Evolutionary conservation across 2,888 invertebrate genomes (phyloP).

Genomic region (Ormyrus rosae): DNA sequence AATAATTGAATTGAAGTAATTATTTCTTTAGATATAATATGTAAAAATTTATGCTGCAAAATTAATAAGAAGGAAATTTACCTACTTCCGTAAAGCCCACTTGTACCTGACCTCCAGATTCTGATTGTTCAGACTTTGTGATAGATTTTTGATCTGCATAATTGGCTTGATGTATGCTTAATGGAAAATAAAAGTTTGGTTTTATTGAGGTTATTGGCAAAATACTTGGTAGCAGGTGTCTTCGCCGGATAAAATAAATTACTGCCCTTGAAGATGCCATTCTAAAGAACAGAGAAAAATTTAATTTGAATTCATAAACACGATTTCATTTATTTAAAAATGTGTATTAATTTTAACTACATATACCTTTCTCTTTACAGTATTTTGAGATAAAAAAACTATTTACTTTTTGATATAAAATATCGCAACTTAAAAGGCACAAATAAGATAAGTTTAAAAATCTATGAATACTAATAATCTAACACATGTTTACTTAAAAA

Average conservation of each 20-base stretch:
- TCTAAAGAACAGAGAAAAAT: slow-evolving; percentile 18
- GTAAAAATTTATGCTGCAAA: slow-evolving; percentile 11
- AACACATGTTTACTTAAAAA: too few relatives aligned
- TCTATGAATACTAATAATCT: too few relatives aligned
- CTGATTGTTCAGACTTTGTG: too few relatives aligned
- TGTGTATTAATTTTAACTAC: too few relatives aligned
- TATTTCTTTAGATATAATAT: slow-evolving; percentile 1
- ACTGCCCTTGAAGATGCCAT: slow-evolving; percentile 67
- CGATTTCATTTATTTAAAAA: too few relatives aligned
- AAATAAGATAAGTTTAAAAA: slow-evolving; percentile 12
- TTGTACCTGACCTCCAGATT: slow-evolving; percentile 63
- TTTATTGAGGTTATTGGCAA: slow-evolving; percentile 53
- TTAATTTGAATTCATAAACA: too few relatives aligned
- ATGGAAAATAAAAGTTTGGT: slow-evolving; percentile 37
- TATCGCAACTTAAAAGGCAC: too few relatives aligned
- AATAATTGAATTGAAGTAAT: slow-evolving; percentile 28
- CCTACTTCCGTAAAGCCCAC: slow-evolving; percentile 69
- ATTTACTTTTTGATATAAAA: too few relatives aligned
- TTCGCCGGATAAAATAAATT: slow-evolving; percentile 62
- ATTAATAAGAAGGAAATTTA: slow-evolving; percentile 62
- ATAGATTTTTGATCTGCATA: too few relatives aligned
- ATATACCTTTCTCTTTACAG: too few relatives aligned
- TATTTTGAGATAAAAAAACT: too few relatives aligned
- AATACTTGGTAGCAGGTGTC: slow-evolving; percentile 55
- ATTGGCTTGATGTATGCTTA: too few relatives aligned